phyloP scores from a whole-genome alignment of 64 coral and sea anemone genomes.

The Anthopleura sola region DNA sequence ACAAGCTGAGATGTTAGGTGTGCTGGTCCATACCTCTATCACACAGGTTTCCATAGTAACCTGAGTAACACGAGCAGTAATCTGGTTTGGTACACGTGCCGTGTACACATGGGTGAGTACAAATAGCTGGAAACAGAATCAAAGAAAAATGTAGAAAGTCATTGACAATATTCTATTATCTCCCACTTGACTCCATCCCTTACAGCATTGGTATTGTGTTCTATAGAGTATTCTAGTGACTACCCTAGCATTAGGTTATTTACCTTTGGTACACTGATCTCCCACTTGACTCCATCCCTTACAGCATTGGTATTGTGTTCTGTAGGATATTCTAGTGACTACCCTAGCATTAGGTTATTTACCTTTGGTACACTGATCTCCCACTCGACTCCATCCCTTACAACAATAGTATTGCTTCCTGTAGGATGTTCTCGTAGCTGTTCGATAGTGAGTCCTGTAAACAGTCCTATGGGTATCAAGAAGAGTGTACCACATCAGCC shows the following conservation, averaged over 20 bases:
- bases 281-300: no score
- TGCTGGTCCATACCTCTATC: neutral
- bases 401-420: neutral
- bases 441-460: neutral
- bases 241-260: no score
- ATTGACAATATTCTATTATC: no score
- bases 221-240: no score
- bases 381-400: constrained; percentile 8
- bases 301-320: neutral
- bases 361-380: neutral
- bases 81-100: constrained; percentile 8
- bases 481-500: no score
- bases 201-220: no score
- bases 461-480: neutral
- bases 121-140: no score
- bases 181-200: no score
- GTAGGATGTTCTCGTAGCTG: neutral
- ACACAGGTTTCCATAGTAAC: constrained; percentile 3
- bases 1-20: neutral
- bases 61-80: neutral
- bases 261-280: no score
- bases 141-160: no score
- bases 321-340: constrained; percentile 17
- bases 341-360: neutral
- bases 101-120: neutral